A percentile compares a stretch with the other conserved stretches of the same genome.
Conservation (phyloP, 2,797 vertebrate species). For the Meda fulgida region DNA sequence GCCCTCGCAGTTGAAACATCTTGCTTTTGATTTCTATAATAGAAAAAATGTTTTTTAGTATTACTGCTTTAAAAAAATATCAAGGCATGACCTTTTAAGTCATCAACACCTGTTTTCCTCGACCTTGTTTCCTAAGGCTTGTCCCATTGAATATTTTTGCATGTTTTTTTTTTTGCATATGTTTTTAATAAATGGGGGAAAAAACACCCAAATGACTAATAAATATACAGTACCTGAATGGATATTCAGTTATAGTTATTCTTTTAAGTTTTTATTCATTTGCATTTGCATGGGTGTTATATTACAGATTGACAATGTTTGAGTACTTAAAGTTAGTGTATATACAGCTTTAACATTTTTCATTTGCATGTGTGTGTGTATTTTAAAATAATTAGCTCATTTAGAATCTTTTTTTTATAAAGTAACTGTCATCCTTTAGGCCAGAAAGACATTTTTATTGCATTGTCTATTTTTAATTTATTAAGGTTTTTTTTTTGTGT, state of each 20-base stretch:
- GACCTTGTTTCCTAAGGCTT: background rate
- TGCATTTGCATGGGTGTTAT: background rate
- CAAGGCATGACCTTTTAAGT: background rate
- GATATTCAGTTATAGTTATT: background rate
- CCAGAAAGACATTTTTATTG: background rate
- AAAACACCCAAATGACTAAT: background rate
- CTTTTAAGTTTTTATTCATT: background rate
- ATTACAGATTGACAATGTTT: background rate
- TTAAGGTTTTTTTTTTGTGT: background rate
- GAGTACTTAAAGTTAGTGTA: no score
- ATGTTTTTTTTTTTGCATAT: background rate
- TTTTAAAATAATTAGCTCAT: background rate
- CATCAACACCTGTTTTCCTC: background rate
- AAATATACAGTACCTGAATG: background rate
- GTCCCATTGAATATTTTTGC: background rate
- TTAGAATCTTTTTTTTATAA: background rate
- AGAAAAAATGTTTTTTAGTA: slow-evolving; percentile 4
- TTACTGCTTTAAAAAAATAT: background rate
- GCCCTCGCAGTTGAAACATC: background rate
- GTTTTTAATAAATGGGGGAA: background rate
- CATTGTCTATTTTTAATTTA: slow-evolving; percentile 9
- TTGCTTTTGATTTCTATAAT: background rate
- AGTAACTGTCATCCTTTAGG: background rate
- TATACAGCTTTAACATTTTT: background rate
- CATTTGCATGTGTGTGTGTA: background rate